Evolutionary conservation across 2,113 vertebrate genomes (phyloP).

Genomic region (Pipa parva): DNA sequence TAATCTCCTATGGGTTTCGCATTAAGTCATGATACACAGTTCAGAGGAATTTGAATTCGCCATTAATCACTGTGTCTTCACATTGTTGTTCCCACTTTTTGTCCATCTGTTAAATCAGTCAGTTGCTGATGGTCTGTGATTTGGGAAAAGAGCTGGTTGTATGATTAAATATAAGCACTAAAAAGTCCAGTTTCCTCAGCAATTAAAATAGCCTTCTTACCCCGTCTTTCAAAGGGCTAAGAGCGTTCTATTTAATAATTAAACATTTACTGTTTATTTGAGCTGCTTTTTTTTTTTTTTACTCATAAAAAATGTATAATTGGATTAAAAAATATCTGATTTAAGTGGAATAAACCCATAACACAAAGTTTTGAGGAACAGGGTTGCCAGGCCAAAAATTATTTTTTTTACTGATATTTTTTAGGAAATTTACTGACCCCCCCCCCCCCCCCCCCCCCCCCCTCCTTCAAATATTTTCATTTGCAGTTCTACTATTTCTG

Average conservation of each 20-base stretch:
- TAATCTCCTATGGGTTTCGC: conserved; percentile 75
- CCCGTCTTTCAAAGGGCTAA: neutral
- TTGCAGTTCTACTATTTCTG: too few relatives aligned
- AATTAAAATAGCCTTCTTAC: neutral
- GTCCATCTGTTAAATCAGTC: conserved; percentile 90
- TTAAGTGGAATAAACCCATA: neutral
- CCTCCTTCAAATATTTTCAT: too few relatives aligned
- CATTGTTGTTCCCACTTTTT: conserved; percentile 78
- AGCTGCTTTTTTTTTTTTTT: neutral
- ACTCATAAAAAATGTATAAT: neutral
- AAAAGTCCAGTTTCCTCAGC: conserved; percentile 12
- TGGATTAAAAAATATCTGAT: neutral
- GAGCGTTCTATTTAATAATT: neutral
- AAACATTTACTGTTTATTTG: neutral
- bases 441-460: too few relatives aligned
- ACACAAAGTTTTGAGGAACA: too few relatives aligned
- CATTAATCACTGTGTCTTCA: conserved; percentile 81
- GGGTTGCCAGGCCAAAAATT: too few relatives aligned
- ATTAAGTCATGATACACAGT: conserved; percentile 85
- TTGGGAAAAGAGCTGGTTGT: conserved; percentile 58
- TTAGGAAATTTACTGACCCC: too few relatives aligned
- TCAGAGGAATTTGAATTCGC: conserved; percentile 76
- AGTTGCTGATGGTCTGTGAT: conserved; percentile 71
- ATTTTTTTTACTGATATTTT: too few relatives aligned
- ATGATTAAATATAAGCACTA: conserved; percentile 64